phyloP scores from a whole-genome alignment of 2,888 invertebrate genomes.

The Merodon equestris region DNA sequence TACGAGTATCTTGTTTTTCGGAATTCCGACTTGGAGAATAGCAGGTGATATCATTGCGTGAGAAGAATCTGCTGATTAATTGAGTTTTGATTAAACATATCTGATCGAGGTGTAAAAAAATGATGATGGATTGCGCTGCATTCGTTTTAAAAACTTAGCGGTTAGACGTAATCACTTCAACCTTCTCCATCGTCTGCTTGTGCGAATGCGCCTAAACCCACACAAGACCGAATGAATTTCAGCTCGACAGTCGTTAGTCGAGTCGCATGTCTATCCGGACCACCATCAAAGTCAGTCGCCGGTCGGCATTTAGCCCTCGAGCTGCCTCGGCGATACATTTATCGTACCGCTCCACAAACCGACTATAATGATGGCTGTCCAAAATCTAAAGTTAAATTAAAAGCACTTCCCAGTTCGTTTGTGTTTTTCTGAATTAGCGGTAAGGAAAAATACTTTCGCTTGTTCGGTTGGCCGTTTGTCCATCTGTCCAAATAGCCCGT shows the following conservation, averaged over 20 bases:
- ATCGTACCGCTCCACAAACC: slow-evolving; percentile 13
- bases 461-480: background rate
- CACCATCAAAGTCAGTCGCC: slow-evolving; percentile 17
- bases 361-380: slow-evolving; percentile 14
- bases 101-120: too few relatives aligned
- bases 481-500: background rate
- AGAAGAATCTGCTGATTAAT: slow-evolving; percentile 53
- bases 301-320: slow-evolving; percentile 24
- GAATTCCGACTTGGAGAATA: background rate
- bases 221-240: background rate
- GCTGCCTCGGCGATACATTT: slow-evolving; percentile 23
- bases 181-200: too few relatives aligned
- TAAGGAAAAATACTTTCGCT: slow-evolving; percentile 25
- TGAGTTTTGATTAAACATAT: slow-evolving; percentile 44
- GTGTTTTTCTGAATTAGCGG: slow-evolving; percentile 18
- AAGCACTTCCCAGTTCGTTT: background rate
- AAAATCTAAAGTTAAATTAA: slow-evolving; percentile 34
- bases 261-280: slow-evolving; percentile 18
- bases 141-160: too few relatives aligned
- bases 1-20: too few relatives aligned
- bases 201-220: background rate
- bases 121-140: too few relatives aligned
- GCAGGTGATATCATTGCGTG: slow-evolving; percentile 41
- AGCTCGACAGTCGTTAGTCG: slow-evolving; percentile 3
- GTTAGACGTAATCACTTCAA: too few relatives aligned